Evolutionary conservation across 2,888 invertebrate species (phyloP).

Genomic region (Cheilosia vernalis): DNA sequence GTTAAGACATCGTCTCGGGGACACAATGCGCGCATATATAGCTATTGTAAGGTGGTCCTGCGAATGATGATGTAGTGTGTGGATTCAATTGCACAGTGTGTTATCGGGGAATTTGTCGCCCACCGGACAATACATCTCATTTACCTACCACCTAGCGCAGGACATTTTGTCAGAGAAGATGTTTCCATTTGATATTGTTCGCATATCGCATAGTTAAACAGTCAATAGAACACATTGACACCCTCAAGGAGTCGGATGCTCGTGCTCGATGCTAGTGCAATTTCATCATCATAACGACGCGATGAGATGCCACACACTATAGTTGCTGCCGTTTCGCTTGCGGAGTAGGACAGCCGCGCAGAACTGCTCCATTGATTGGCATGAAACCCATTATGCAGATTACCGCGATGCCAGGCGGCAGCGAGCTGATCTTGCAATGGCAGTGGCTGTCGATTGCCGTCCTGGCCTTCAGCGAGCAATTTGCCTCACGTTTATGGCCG

Average conservation of each 20-base stretch:
- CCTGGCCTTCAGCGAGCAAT: slow-evolving; percentile 71
- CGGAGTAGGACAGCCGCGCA: slow-evolving; percentile 13
- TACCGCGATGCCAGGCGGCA: slow-evolving; percentile 44
- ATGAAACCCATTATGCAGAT: slow-evolving; percentile 73
- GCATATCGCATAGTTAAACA: slow-evolving; percentile 17
- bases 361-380: slow-evolving; percentile 68
- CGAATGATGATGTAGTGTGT: slow-evolving; percentile 66
- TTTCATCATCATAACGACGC: slow-evolving; percentile 67
- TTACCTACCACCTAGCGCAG: slow-evolving; percentile 43
- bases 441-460: slow-evolving; percentile 30
- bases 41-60: slow-evolving; percentile 23
- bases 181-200: slow-evolving; percentile 41
- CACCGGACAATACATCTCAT: slow-evolving; percentile 65
- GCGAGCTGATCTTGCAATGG: slow-evolving; percentile 40
- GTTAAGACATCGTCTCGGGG: slow-evolving; percentile 56
- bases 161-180: slow-evolving; percentile 65
- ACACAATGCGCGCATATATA: not conserved
- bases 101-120: slow-evolving; percentile 71
- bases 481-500: slow-evolving; percentile 73
- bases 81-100: slow-evolving; percentile 65
- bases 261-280: slow-evolving; percentile 29
- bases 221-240: slow-evolving; percentile 66
- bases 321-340: slow-evolving; percentile 70
- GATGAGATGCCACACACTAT: slow-evolving; percentile 71
- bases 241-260: slow-evolving; percentile 50